Evolutionary conservation across 2,888 invertebrate genomes (phyloP), one percentile per base, ranked within the genome.

Genomic region (Thecophora atra): DNA sequence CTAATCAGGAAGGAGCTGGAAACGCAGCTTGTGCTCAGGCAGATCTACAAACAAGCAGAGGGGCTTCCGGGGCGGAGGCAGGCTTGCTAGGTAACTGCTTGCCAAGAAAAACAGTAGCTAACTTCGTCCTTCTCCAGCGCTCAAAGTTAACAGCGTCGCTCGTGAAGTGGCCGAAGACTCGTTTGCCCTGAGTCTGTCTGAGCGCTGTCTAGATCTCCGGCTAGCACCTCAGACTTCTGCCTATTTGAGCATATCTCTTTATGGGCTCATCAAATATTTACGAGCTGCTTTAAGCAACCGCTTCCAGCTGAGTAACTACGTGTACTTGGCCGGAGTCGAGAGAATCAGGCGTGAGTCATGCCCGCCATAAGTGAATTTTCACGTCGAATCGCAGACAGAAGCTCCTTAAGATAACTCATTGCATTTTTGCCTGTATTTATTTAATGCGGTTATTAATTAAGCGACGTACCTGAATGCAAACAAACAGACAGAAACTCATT

Each of bases 241-340:
- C 42, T 37, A 19, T 63, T 63, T 37, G 15, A 44, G 24, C 44
- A 5, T 64, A 21, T 58, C 47, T 64, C 64, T 47, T 63, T 44
- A 64, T 19, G 24, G 47, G 64, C 64, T 63, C 62, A 63, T 63
- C 62, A 63, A 63, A 64, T 64, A 42, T 64, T 64, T 64, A 64
- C 26, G 64, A 64, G 19, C 64, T 24, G 58, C 26, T 13, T 24
- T 28, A 11, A 58, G 26, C 58, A 24, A 15, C 58, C 13, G 26
- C 58, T 26, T 8, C 58, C 13, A 6, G 8, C n/a, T n/a, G 24
- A 15, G 24, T 21, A 28, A 6, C 26, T 17, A 3, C 58, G 26
- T 28, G 26, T n/a, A 47, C 6, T 26, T 28, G 58, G 26, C 58
- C 26, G 13, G 17, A 58, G 58, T 26, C 24, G 24, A 21, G 26